A percentile compares a stretch with the other conserved stretches of the same genome.
Evolutionary conservation across 2,797 vertebrate genomes (phyloP).

Genomic region (Glossophaga mutica): DNA sequence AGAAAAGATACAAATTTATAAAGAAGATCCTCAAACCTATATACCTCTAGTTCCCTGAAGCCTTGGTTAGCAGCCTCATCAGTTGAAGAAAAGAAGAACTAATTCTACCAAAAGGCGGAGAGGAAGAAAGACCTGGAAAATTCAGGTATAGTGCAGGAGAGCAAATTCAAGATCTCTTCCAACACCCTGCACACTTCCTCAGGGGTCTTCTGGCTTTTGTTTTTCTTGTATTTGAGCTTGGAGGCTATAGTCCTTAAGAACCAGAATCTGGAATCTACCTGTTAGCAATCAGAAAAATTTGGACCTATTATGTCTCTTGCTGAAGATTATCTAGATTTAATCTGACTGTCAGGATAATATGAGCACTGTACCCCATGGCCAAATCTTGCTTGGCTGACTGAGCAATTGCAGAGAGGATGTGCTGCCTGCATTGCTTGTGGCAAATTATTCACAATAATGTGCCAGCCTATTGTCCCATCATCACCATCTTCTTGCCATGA

Average conservation of each 20-base stretch:
- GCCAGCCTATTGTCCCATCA: not conserved
- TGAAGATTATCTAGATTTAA: conserved; percentile 33
- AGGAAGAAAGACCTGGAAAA: conserved; percentile 39
- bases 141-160: conserved; percentile 46
- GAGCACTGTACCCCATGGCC: not conserved
- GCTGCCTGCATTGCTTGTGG: conserved; percentile 31
- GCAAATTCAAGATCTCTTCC: not conserved
- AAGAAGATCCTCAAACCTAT: conserved; percentile 45
- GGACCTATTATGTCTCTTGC: conserved; percentile 14
- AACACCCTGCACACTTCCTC: not conserved
- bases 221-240: conserved; percentile 43
- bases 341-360: conserved; percentile 7
- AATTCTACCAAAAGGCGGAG: conserved; percentile 39
- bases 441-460: not conserved
- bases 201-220: conserved; percentile 4
- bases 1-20: conserved; percentile 37
- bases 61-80: conserved; percentile 44
- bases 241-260: conserved; percentile 27
- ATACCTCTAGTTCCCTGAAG: conserved; percentile 33
- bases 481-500: conserved; percentile 19
- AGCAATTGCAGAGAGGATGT: not conserved
- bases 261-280: not conserved
- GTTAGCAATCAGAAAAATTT: not conserved
- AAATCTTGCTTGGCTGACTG: conserved; percentile 30
- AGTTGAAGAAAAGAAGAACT: conserved; percentile 52